Evolutionary conservation across 2,888 invertebrate genomes (phyloP).

Genomic region (Melanophora roralis): DNA sequence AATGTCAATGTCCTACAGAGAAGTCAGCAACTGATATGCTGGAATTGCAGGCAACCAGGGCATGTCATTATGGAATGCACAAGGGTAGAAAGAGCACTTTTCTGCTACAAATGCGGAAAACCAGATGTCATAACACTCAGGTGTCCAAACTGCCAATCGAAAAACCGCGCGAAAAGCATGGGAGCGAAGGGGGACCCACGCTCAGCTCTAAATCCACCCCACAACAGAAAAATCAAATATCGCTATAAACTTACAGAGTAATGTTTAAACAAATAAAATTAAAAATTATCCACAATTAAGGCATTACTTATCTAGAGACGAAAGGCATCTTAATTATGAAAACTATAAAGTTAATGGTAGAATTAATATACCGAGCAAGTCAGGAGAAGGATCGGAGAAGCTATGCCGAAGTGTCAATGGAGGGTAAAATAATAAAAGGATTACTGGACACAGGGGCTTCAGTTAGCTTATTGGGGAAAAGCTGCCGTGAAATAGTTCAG

Average conservation of each 20-base stretch:
- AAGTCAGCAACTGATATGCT: not conserved
- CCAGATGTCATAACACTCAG: not conserved
- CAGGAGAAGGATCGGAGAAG: not conserved
- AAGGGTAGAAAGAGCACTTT: no score
- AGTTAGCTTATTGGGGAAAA: conserved; percentile 10
- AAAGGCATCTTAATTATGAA: not conserved
- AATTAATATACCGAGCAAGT: no score
- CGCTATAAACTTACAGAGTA: no score
- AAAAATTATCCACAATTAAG: no score
- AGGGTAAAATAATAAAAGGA: not conserved
- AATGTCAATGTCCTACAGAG: not conserved
- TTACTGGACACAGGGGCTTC: conserved; percentile 44
- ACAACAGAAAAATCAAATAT: not conserved
- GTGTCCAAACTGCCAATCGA: conserved; percentile 1
- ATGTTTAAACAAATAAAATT: no score
- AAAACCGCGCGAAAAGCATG: not conserved
- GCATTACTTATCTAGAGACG: no score
- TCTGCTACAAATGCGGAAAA: not conserved
- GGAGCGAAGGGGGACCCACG: not conserved
- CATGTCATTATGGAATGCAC: no score
- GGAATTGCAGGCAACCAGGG: not conserved
- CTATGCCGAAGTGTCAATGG: not conserved
- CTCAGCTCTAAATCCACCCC: not conserved
- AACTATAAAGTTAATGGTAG: no score
- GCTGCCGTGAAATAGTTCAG: not conserved